Base-by-base conservation (phyloP, 1,140 invertebrate species). In the Magallana angulata region DNA sequence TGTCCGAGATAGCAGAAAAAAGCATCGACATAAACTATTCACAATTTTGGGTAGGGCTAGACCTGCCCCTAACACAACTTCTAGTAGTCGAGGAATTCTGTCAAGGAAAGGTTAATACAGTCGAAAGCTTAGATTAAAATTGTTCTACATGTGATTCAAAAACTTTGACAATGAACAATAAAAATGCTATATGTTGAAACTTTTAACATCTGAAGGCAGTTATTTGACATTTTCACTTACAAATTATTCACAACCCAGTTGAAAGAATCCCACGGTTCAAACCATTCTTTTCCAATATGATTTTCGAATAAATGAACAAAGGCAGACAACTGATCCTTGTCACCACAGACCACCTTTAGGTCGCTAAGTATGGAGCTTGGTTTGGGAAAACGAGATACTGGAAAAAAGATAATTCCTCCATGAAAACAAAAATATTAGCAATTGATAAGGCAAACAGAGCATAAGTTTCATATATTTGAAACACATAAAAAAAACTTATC, bases 1-100 rank as follows among this genome's bases (percentile, higher is more conserved):
- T 68, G 95, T 95, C 80, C 93, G 93, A 90, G 94, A 96, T 88
- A 95, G 93, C 84, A 94, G 92, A 11, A 93, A 92, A 87, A 96
- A 95, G 58, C 95, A 93, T 85, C 94, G 93, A 58, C 95, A 93
- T 68, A 96, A 93, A 71, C 93, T 91, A 88, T 90, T 91, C 0
- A 94, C 92, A 81, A 94, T 87, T 56, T 90, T 91, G 30, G 92
- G 92, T 48, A 93, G 89, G 57, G 93, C 92, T 30, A 94, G 85
- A 60, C 93, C 93, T 48, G 94, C 90, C 57, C 92, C 92, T 87
- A 90, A 91, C 11, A 92, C 92, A 36, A 95, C 90, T 85, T 92
- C 92, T 57, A 94, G 87, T 30, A 95, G 82, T 57, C 93, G 89
- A 18, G 94, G 92, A 57, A 95, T 89, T 57, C 94, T 95, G 91